phyloP scores from a whole-genome alignment of 1,140 invertebrate species.

The Papilio xuthus region DNA sequence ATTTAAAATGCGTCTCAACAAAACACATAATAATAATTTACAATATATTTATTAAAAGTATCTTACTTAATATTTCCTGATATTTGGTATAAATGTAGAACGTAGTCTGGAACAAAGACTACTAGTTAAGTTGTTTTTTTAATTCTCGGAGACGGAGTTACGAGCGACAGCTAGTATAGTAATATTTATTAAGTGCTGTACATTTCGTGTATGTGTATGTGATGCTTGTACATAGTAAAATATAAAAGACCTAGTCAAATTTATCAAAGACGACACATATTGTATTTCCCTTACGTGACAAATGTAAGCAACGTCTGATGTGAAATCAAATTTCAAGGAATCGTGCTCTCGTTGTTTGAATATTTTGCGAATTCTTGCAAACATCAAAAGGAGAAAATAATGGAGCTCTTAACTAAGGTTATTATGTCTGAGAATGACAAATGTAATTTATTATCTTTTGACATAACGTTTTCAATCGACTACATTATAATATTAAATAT shows the following conservation, averaged over 20 bases:
- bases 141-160: too few relatives aligned
- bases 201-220: neutral
- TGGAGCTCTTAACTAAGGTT: conserved; percentile 15
- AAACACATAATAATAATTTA: too few relatives aligned
- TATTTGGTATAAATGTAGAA: too few relatives aligned
- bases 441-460: conserved; percentile 13
- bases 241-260: neutral
- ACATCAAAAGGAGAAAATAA: conserved; percentile 25
- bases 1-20: too few relatives aligned
- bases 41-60: too few relatives aligned
- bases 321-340: conserved; percentile 20
- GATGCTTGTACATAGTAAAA: neutral
- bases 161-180: too few relatives aligned
- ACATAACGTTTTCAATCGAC: neutral
- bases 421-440: neutral
- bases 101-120: too few relatives aligned
- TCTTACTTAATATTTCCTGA: too few relatives aligned
- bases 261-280: conserved; percentile 11
- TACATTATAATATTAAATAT: neutral
- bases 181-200: too few relatives aligned
- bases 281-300: neutral
- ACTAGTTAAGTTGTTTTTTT: too few relatives aligned
- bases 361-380: neutral
- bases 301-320: conserved; percentile 16
- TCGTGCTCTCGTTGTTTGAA: conserved; percentile 1